Evolutionary conservation across 2,113 vertebrate genomes (phyloP), one percentile per base, ranked within the genome.

Genomic region (Rhabdomys dilectus): DNA sequence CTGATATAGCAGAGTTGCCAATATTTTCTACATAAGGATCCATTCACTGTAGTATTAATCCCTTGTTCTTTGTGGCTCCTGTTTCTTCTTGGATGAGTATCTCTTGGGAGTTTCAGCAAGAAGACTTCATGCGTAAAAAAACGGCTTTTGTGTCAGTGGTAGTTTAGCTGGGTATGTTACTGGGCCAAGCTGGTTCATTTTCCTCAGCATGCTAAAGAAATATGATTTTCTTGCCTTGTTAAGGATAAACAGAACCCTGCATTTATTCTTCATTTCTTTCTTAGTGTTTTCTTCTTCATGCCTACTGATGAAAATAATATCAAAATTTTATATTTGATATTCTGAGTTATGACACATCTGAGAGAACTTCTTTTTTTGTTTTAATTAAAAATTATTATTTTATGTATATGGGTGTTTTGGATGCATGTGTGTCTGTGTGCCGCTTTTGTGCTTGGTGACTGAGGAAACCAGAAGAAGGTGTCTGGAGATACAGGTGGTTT

Each of bases 121-220:
- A 53, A 80, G 48, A 80, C 31, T 21, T 34, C 21, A 17, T 36
- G 31, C 31, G 10, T 36, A 51, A 36, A 10, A 51, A 80, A 12
- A 39, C n/a, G 78, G 4, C 53, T 81, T 81, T 81, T 53, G 17
- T 81, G 10, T 24, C 78, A n/a, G 19, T 58, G 36, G 51, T 31
- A 82, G 78, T 82, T 82, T 82, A 82, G 78, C 53, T 82, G 78
- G 53, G 78, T 82, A 82, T 82, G 78, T 82, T 82, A 56, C 78
- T 58, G 11, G 53, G 21, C 78, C 10, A 39, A 48, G 75, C 4
- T 48, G 75, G 21, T 45, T 75, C 51, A 36, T n/a, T 22, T n/a
- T n/a, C 4, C 51, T 56, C 8, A 58, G 34, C 34, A 81, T 19
- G 17, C 78, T n/a, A 82, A 58, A n/a, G 36, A 21, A 31, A 24